Base-by-base conservation (phyloP, 2,797 vertebrate genomes). In the Rhinella marina region DNA sequence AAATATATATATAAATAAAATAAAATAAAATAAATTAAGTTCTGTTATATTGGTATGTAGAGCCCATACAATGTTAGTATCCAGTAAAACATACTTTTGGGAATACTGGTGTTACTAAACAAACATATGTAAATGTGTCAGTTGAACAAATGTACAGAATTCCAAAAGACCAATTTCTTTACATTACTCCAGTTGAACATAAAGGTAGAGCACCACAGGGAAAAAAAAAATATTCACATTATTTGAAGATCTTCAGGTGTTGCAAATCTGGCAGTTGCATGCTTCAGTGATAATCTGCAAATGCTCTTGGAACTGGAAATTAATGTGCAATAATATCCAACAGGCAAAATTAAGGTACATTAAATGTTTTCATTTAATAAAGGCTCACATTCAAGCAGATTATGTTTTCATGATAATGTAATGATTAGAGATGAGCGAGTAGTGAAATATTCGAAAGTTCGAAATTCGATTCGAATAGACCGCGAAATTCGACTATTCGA, bases 241-340 rank as follows among this genome's bases (percentile, higher is more conserved):
- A 73, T 56, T 59, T 57, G 0, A n/a, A 32, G 21, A 14, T 84
- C 48, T 76, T 84, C 56, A 61, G 56, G 70, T 84, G 68, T 62
- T 84, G 75, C 12, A 75, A 57, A 75, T 2, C 56, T 61, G 23
- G 29, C 12, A 62, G n/a, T 19, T 25, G 3, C 29, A 76, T 61
- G 56, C 52, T n/a, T 84, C 68, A 84, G 0, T 61, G 56, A 75
- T 25, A 75, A 59, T 84, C 82, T 76, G 70, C 29, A 59, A 84
- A 75, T 84, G 70, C 76, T 61, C 70, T 61, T 84, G 56, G 32
- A 84, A 75, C 29, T 61, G 32, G 23, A 84, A 84, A 84, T 29
- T 41, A 23, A 75, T 84, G 23, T 75, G 8, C 23, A 48, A 76
- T 61, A 59, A 25, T 84, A 76, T 76, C 82, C 23, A 62, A 16